Evolutionary conservation across 2,797 vertebrate species (phyloP).

Genomic region (Anas bernieri): DNA sequence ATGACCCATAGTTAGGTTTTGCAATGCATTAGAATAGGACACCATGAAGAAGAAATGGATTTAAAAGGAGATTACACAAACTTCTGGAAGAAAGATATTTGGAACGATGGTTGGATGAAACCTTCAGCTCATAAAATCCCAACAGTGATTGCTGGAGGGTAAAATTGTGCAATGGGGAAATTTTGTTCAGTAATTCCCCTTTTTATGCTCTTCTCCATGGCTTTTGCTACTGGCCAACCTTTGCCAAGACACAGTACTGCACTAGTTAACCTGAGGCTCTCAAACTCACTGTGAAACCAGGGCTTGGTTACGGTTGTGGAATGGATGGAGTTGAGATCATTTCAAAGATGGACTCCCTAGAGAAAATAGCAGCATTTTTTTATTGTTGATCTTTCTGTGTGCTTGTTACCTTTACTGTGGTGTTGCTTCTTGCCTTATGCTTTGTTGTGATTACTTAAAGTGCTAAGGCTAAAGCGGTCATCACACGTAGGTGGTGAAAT

Average conservation of each 20-base stretch:
- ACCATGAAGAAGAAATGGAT: not conserved
- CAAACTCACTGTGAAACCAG: not conserved
- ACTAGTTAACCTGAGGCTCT: not conserved
- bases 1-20: not conserved
- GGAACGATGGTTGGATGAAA: not conserved
- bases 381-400: not conserved
- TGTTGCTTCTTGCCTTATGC: not conserved
- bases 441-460: slow-evolving; percentile 5
- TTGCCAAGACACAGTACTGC: not conserved
- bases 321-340: not conserved
- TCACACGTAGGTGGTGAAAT: slow-evolving; percentile 29
- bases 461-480: slow-evolving; percentile 19
- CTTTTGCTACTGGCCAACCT: not conserved
- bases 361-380: not conserved
- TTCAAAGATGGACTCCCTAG: not conserved
- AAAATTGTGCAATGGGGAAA: not conserved
- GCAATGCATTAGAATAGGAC: not conserved
- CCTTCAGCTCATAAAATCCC: not conserved
- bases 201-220: not conserved
- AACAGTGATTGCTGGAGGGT: not conserved
- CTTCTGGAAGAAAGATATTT: not conserved
- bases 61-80: not conserved
- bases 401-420: not conserved
- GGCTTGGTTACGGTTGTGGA: not conserved
- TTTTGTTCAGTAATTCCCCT: not conserved